These are phyloP conservation scores for Corythaixoides concolor DNA, from an alignment of 2,113 vertebrate genomes.

Conservation along the genomic window DNA sequence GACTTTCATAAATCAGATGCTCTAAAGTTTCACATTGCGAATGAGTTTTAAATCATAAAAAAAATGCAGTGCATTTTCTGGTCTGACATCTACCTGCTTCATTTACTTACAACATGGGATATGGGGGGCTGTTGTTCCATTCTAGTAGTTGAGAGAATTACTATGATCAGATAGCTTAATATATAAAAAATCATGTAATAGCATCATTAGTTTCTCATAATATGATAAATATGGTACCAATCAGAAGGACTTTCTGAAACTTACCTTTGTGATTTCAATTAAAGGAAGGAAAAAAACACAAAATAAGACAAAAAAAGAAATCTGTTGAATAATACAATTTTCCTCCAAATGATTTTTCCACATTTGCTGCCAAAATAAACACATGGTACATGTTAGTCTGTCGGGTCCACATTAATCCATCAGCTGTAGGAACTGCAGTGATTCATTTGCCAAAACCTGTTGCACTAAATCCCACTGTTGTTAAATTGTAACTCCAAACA, in stretches of 20 bases:
- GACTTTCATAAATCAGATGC: not conserved
- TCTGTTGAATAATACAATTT: slow-evolving; percentile 73
- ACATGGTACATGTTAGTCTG: slow-evolving; percentile 79
- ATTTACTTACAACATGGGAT: not conserved
- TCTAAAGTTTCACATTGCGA: not conserved
- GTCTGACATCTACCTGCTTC: slow-evolving; percentile 3
- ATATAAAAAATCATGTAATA: slow-evolving; percentile 11
- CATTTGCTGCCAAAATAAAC: slow-evolving; percentile 80
- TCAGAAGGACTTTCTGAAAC: slow-evolving; percentile 62
- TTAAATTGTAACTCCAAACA: slow-evolving; percentile 77
- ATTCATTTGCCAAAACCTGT: slow-evolving; percentile 76
- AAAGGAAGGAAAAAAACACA: slow-evolving; percentile 39
- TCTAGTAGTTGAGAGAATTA: slow-evolving; percentile 12
- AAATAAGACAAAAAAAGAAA: slow-evolving; percentile 62
- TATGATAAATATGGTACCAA: slow-evolving; percentile 56
- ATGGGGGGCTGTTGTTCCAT: not conserved
- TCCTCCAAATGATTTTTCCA: slow-evolving; percentile 82
- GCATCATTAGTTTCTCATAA: not conserved
- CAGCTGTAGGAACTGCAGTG: slow-evolving; percentile 72
- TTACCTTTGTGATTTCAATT: slow-evolving; percentile 74
- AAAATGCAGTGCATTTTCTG: not conserved
- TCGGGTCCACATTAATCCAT: slow-evolving; percentile 65
- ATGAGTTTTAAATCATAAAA: not conserved
- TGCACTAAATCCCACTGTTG: slow-evolving; percentile 80
- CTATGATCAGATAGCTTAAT: not conserved